These are phyloP conservation scores for Anas acuta DNA, from an alignment of 2,797 vertebrate genomes.

Conservation along the genomic window DNA sequence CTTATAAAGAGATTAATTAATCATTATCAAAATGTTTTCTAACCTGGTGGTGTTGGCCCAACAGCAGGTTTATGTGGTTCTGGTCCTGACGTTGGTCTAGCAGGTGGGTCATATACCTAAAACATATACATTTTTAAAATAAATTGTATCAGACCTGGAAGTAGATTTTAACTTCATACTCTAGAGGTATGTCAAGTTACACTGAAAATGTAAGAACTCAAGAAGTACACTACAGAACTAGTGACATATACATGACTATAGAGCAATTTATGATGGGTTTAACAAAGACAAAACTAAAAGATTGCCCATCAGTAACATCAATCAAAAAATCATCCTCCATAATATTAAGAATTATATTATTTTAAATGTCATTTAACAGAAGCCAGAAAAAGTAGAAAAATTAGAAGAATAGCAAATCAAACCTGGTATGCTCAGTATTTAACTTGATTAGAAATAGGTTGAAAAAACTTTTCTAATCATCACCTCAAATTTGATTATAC, in stretches of 20 bases:
- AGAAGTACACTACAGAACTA: neutral
- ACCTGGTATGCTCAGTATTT: neutral
- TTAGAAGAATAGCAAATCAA: neutral
- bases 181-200: neutral
- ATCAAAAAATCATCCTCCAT: neutral
- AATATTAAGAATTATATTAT: neutral
- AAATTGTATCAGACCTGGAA: neutral
- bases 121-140: neutral
- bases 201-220: neutral
- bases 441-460: neutral
- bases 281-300: neutral
- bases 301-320: neutral
- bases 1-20: neutral
- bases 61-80: constrained; percentile 43
- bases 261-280: neutral
- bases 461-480: neutral
- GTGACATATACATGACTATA: neutral
- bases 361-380: neutral
- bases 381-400: neutral
- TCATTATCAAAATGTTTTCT: neutral
- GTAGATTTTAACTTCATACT: neutral
- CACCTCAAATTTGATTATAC: neutral
- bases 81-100: constrained; percentile 61
- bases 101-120: constrained; percentile 69
- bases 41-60: constrained; percentile 60